Percentiles rank a stretch among this genome's conserved stretches.
These are phyloP conservation scores for Achlya flavicornis DNA, from an alignment of 2,888 invertebrate genomes.

Conservation along the genomic window DNA sequence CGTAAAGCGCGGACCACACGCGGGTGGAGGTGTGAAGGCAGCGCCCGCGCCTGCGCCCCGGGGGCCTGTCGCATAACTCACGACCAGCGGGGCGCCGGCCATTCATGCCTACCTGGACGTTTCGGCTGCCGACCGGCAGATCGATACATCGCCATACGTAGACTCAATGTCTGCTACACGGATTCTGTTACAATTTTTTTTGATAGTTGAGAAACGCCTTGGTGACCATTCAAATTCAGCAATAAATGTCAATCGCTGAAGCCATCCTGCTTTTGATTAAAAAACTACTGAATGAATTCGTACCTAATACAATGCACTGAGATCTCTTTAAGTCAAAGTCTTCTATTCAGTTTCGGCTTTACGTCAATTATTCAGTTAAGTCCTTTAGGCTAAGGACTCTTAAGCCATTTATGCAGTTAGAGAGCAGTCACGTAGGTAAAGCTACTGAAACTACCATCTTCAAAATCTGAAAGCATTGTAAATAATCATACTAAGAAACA, in stretches of 20 bases:
- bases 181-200: constrained; percentile 40
- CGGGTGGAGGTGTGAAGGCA: constrained; percentile 83
- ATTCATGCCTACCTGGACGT: constrained; percentile 78
- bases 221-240: constrained; percentile 12
- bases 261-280: background rate
- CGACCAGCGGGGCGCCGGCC: constrained; percentile 80
- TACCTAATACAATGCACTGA: too few species aligned
- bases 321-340: too few species aligned
- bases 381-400: too few species aligned
- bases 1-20: constrained; percentile 83
- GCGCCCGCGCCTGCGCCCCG: constrained; percentile 67
- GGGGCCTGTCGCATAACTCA: constrained; percentile 80
- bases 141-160: constrained; percentile 60
- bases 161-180: constrained; percentile 70
- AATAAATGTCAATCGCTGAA: background rate
- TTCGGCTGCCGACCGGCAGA: constrained; percentile 33
- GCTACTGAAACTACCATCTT: too few species aligned
- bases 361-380: too few species aligned
- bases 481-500: too few species aligned
- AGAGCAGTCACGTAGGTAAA: too few species aligned
- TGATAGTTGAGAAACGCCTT: background rate
- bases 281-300: too few species aligned
- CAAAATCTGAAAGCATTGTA: too few species aligned
- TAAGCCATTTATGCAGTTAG: background rate
- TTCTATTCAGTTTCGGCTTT: too few species aligned